Percentiles rank a stretch among this genome's conserved stretches.
Conservation (phyloP, 2,113 vertebrate genomes). For the Etheostoma cragini region DNA sequence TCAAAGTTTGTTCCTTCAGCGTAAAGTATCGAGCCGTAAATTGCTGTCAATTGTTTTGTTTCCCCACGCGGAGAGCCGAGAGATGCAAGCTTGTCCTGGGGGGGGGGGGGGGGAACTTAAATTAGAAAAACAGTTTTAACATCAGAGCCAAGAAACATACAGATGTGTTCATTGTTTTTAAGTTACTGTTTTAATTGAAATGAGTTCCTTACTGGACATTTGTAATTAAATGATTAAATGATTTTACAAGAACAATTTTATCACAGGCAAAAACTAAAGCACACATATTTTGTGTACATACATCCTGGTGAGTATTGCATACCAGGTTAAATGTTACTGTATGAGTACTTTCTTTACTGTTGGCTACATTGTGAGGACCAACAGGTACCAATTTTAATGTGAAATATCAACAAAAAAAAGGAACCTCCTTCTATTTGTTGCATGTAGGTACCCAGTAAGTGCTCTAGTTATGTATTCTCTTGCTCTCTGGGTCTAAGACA, state of each 20-base stretch:
- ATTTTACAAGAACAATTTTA: neutral
- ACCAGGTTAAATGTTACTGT: no score
- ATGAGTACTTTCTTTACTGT: neutral
- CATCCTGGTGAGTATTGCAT: neutral
- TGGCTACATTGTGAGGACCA: no score
- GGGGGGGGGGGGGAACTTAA: constrained; percentile 44
- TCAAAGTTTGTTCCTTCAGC: constrained; percentile 2
- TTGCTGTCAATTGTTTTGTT: constrained; percentile 53
- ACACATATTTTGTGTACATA: no score
- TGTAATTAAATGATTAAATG: neutral
- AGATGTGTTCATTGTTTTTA: neutral
- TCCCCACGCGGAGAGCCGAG: neutral
- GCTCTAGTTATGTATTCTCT: neutral
- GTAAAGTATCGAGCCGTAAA: constrained; percentile 10
- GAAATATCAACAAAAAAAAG: no score
- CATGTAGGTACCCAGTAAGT: neutral
- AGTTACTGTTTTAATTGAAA: neutral
- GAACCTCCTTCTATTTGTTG: neutral
- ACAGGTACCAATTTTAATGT: neutral
- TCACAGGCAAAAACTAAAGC: no score
- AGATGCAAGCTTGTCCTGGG: constrained; percentile 11
- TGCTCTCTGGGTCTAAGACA: neutral
- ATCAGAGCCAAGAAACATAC: neutral
- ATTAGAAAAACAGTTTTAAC: constrained; percentile 30
- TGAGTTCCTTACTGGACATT: neutral